Base-by-base conservation (phyloP, 2,888 invertebrate genomes). In the Microctonus brassicae region DNA sequence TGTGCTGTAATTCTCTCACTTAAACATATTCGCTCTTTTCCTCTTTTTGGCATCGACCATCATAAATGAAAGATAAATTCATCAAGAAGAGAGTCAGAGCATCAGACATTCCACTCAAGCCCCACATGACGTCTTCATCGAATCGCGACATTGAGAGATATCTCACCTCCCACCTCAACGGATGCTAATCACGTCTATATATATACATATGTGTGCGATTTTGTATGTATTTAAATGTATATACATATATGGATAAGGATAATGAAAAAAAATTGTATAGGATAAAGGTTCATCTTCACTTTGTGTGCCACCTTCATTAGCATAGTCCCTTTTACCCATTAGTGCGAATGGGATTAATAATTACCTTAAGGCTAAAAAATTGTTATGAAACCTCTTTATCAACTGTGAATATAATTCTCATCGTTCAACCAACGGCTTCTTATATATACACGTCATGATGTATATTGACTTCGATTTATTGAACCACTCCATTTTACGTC, bases 61-160 rank as follows among this genome's bases (percentile, higher is more conserved):
- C n/a, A 42, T 36, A 62, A 42, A 39, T 62, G 24, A 39, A 62
- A 39, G 39, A 69, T 69, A 69, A 63, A 69, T 69, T 63, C 63
- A 69, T 69, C 69, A 69, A 17, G 47, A 17, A 47, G 47, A 55
- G 39, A 55, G 69, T 63, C 55, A 63, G 69, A 55, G 60, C 55
- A 63, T 55, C 34, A 34, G 70, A 58, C 39, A 58, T 65, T 63
- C 64, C 55, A 70, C 58, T 58, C 42, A 29, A 42, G 70, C 57
- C 70, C 75, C 75, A 70, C 71, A 73, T 83, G 81, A 84, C 80
- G 82, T 83, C 84, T 84, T 84, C 82, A 84, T 85, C 81, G 79
- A 72, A 72, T 76, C 77, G 78, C 81, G 84, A 84, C 84, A 83
- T 84, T 84, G 83, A 84, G 81, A 81, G 73, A 84, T 84, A 82